Percentiles rank a stretch among this genome's conserved stretches.
Conservation (phyloP, 1,140 invertebrate species). For the Dendrolimus punctatus region DNA sequence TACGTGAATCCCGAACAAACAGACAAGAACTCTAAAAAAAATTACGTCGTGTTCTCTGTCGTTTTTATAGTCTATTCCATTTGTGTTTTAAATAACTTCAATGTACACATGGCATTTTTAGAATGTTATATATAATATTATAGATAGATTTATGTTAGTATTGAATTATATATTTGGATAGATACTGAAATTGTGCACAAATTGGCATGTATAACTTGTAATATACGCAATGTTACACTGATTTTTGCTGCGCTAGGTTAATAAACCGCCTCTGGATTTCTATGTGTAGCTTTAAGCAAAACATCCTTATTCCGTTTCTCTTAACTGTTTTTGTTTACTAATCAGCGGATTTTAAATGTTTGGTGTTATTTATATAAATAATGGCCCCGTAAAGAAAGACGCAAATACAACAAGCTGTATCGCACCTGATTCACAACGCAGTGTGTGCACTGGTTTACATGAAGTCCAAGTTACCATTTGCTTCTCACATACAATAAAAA, state of each 20-base stretch:
- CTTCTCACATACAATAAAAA: not conserved
- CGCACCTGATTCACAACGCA: conserved; percentile 32
- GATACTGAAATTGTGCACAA: too few species aligned
- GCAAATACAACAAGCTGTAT: conserved; percentile 67
- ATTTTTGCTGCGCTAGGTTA: conserved; percentile 21
- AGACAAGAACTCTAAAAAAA: too few species aligned
- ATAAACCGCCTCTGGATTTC: conserved; percentile 14
- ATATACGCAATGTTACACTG: too few species aligned
- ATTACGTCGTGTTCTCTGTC: too few species aligned
- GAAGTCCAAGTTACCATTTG: conserved; percentile 41
- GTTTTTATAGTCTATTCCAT: too few species aligned
- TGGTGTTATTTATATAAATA: conserved; percentile 40
- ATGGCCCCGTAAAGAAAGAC: conserved; percentile 50
- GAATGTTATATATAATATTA: too few species aligned
- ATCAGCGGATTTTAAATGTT: conserved; percentile 35
- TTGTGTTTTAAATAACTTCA: too few species aligned
- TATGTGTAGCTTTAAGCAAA: conserved; percentile 21
- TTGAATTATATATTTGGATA: too few species aligned
- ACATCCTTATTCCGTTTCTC: not conserved
- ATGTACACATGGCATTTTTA: too few species aligned
- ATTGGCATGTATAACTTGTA: too few species aligned
- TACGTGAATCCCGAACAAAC: too few species aligned
- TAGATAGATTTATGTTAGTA: too few species aligned
- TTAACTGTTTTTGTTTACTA: conserved; percentile 30
- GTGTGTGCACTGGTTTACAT: conserved; percentile 65